Evolutionary conservation across 2,113 vertebrate genomes (phyloP).

Genomic region (Hippocampus barbouri): DNA sequence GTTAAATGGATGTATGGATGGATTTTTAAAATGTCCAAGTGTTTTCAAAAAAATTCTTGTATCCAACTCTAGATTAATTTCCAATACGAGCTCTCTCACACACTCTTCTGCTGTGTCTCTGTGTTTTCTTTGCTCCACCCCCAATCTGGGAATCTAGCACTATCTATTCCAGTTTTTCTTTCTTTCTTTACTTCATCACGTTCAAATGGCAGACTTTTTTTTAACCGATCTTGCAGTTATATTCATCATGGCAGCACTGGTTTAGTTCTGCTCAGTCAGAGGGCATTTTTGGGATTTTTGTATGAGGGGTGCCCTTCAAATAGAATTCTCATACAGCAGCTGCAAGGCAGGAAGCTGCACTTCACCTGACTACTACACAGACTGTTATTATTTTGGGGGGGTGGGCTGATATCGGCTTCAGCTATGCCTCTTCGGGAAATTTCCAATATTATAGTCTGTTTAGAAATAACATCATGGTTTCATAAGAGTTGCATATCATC

Average conservation of each 20-base stretch:
- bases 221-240: conserved; percentile 13
- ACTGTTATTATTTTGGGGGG: conserved; percentile 47
- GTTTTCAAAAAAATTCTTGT: not conserved
- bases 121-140: not conserved
- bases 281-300: conserved; percentile 64
- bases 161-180: not conserved
- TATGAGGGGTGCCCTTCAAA: conserved; percentile 42
- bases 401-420: conserved; percentile 20
- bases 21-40: not conserved
- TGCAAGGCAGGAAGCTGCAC: conserved; percentile 16
- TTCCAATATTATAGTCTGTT: conserved; percentile 1
- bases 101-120: not conserved
- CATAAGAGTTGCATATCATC: not conserved
- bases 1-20: too few relatives aligned
- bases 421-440: conserved; percentile 20
- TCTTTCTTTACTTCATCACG: conserved; percentile 6
- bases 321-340: conserved; percentile 38
- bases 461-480: conserved; percentile 9
- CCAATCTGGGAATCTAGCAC: not conserved
- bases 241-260: conserved; percentile 21
- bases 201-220: conserved; percentile 21
- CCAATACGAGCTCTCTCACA: conserved; percentile 1
- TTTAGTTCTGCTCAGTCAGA: conserved; percentile 37
- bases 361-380: conserved; percentile 39
- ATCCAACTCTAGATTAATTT: not conserved